Conservation (phyloP, 2,113 vertebrate genomes). For the Melozone crissalis region DNA sequence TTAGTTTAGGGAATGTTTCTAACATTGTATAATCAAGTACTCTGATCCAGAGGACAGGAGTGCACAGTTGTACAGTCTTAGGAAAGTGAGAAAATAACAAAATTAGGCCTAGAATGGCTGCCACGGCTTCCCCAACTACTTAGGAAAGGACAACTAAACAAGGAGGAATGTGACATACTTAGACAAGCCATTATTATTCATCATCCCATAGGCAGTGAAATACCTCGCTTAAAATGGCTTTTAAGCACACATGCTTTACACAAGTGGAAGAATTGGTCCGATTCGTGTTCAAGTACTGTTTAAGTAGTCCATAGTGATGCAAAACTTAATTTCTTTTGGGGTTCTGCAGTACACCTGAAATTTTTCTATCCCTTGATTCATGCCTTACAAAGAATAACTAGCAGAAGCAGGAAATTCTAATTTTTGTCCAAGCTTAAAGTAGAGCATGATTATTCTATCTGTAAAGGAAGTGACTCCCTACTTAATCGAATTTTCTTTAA, state of each 20-base stretch:
- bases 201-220: not conserved
- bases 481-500: not conserved
- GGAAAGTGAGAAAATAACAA: not conserved
- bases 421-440: not conserved
- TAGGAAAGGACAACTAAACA: not conserved
- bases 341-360: not conserved
- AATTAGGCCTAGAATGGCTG: not conserved
- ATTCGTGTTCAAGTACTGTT: not conserved
- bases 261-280: not conserved
- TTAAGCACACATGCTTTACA: not conserved
- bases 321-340: not conserved
- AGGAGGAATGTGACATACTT: not conserved
- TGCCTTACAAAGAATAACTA: not conserved
- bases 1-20: not conserved
- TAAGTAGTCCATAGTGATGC: not conserved
- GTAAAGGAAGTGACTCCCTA: not conserved
- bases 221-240: not conserved
- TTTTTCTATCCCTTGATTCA: not conserved
- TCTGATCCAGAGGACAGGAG: not conserved
- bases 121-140: not conserved
- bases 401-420: not conserved
- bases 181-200: not conserved
- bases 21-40: accelerated
- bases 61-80: accelerated
- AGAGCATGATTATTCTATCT: not conserved